Base-by-base conservation (phyloP, 2,113 vertebrate genomes). In the Lepidothrix coronata region DNA sequence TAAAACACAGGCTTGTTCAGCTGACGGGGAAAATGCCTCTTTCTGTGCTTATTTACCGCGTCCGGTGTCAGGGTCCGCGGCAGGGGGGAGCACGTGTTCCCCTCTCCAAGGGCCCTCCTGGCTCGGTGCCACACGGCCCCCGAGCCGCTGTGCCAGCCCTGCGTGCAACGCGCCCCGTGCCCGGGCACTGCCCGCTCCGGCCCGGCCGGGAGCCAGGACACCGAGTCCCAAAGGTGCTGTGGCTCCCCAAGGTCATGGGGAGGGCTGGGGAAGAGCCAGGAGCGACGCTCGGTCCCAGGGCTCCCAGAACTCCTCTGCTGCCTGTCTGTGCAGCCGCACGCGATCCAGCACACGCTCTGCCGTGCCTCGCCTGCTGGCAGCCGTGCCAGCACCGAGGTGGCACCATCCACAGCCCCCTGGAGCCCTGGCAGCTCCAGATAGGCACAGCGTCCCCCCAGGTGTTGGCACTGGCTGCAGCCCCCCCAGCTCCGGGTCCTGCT, bases 381-480 rank as follows among this genome's bases (percentile, higher is more conserved):
- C 63, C 21, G 24, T 28, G 1, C 16, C 2, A 41, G 80, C 58
- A 24, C 14, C 0, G 1, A 7, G 88, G 35, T 9, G 78, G 57
- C 52, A 48, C 7, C 0, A 23, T 5, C 41, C 46, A 7, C 28
- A 7, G 13, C 17, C 12, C 14, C 1, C 0, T 0, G 67, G 54
- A 44, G 39, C 65, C 61, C 33, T 4, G 0, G 41, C 31, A 12
- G 33, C 1, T 1, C 28, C 27, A 20, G 31, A 3, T 39, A 39
- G 58, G 15, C 6, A 0, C 35, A 11, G 11, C 75, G 14, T 23
- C 20, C 41, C 44, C 28, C 35, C 57, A 9, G 39, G 9, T 7
- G 12, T 35, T 9, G 43, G 30, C 59, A 41, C 39, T 16, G 67
- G 8, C 54, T 23, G 44, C 63, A 82, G 59, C 43, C 51, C 84